A percentile compares a stretch with the other conserved stretches of the same genome.
phyloP scores from a whole-genome alignment of 2,888 invertebrate species.

The Spilarctia lutea region DNA sequence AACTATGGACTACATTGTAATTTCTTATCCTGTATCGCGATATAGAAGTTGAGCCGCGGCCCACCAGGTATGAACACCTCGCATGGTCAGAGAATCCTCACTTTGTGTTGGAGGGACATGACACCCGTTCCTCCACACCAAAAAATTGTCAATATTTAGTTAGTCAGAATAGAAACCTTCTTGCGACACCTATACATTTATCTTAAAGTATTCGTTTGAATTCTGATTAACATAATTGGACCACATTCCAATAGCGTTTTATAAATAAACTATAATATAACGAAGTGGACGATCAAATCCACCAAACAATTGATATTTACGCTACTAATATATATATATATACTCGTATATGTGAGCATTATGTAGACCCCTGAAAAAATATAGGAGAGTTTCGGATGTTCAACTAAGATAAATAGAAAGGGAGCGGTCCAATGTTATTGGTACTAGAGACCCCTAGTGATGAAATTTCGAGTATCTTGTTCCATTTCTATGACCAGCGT shows the following conservation, averaged over 20 bases:
- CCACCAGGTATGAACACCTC: too few species aligned
- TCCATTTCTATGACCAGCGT: background rate
- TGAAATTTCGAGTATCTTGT: background rate
- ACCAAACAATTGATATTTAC: background rate
- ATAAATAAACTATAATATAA: background rate
- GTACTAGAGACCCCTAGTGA: background rate
- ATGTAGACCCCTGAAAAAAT: background rate
- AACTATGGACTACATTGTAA: too few species aligned
- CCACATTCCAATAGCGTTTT: background rate
- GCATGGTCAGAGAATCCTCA: too few species aligned
- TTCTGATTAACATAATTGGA: background rate
- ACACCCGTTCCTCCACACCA: too few species aligned
- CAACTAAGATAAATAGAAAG: background rate
- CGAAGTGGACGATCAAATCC: background rate
- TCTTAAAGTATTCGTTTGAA: background rate
- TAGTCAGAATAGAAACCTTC: too few species aligned
- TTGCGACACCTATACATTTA: background rate
- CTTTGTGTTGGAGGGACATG: too few species aligned
- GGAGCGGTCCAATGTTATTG: background rate
- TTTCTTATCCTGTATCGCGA: too few species aligned
- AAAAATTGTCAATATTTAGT: too few species aligned
- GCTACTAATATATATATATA: background rate
- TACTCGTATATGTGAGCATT: background rate
- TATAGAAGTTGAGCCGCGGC: too few species aligned
- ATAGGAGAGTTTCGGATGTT: background rate